phyloP scores from a whole-genome alignment of 2,888 invertebrate species.

The Tipula lateralis region DNA sequence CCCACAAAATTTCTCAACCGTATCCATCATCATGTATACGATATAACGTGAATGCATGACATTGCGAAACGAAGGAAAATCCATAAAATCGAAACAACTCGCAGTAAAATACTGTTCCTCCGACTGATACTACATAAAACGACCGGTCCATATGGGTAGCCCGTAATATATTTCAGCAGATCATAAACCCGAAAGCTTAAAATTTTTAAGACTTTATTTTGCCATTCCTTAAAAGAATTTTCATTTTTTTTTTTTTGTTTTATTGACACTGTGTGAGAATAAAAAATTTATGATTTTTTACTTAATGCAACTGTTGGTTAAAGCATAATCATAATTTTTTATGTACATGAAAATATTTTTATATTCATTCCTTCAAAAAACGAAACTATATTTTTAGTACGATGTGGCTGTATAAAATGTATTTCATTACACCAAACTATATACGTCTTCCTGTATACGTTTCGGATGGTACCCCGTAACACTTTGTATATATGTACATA shows the following conservation, averaged over 20 bases:
- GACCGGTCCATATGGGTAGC: not conserved
- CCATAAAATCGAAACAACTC: not conserved
- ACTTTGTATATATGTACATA: not conserved
- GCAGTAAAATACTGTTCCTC: not conserved
- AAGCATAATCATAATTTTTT: conserved; percentile 15
- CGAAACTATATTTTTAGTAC: not conserved
- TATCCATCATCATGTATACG: too few species aligned
- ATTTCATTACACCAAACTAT: not conserved
- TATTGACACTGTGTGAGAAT: not conserved
- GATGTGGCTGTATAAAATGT: not conserved
- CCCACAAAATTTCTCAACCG: too few species aligned
- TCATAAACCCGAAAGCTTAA: not conserved
- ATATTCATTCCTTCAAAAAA: not conserved
- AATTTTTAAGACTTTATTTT: not conserved
- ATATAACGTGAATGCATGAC: too few species aligned
- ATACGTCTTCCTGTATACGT: not conserved
- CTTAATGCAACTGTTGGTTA: conserved; percentile 11
- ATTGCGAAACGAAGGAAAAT: too few species aligned
- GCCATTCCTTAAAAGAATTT: not conserved
- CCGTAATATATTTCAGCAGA: not conserved
- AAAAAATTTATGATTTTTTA: not conserved
- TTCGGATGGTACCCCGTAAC: too few species aligned
- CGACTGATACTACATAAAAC: not conserved
- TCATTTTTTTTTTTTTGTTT: too few species aligned
- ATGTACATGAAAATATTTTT: not conserved